These are phyloP conservation scores for Malurus splendens DNA, from an alignment of 2,797 vertebrate genomes.

Conservation along the genomic window DNA sequence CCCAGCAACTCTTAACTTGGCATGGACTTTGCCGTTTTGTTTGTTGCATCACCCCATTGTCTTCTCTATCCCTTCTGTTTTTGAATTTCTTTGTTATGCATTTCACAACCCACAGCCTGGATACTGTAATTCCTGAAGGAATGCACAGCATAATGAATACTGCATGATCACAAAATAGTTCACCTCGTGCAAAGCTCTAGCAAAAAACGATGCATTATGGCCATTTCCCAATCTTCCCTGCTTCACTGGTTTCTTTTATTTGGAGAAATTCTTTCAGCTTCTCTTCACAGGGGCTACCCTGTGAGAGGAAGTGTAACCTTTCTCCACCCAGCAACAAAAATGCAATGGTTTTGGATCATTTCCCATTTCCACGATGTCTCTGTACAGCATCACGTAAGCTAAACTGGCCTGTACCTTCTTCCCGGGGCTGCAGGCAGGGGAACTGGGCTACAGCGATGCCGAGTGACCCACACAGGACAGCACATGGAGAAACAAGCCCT, in stretches of 20 bases:
- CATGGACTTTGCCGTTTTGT: neutral
- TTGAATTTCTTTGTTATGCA: neutral
- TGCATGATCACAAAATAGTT: neutral
- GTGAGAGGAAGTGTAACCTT: neutral
- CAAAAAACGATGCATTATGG: neutral
- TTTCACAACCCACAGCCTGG: neutral
- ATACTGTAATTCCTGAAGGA: neutral
- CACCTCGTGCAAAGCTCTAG: neutral
- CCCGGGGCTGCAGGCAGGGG: fast-evolving
- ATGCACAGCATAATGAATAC: neutral
- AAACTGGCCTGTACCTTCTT: neutral
- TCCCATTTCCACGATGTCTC: neutral
- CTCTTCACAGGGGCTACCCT: neutral
- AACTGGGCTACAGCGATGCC: fast-evolving
- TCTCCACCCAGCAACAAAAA: neutral
- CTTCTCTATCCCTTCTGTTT: neutral
- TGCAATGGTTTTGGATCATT: neutral
- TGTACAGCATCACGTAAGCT: no score
- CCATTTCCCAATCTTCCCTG: neutral
- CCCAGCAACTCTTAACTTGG: neutral
- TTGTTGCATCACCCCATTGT: neutral
- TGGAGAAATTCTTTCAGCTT: neutral
- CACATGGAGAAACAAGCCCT: fast-evolving
- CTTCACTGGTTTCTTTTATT: neutral
- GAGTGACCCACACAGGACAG: fast-evolving